These are phyloP conservation scores for Australoheros scitulus DNA, from an alignment of 2,113 vertebrate genomes.

Conservation along the genomic window DNA sequence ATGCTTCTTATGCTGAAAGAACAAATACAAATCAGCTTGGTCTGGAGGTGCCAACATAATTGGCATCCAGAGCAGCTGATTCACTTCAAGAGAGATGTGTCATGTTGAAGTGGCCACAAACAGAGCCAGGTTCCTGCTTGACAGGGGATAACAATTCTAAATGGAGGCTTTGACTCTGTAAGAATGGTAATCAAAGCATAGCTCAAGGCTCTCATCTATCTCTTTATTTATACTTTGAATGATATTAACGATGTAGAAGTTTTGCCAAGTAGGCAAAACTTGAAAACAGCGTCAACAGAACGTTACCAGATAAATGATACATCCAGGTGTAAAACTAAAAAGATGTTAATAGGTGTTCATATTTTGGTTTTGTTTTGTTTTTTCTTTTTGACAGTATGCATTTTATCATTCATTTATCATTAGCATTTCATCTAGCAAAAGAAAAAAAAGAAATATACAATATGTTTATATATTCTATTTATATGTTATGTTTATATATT, in stretches of 20 bases:
- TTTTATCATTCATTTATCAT: too few relatives aligned
- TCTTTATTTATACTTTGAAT: background rate
- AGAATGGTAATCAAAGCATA: background rate
- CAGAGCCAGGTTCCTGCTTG: slow-evolving; percentile 5
- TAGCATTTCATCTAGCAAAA: too few relatives aligned
- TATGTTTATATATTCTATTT: too few relatives aligned
- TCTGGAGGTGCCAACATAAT: slow-evolving; percentile 41
- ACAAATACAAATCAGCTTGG: slow-evolving; percentile 20
- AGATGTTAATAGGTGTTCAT: too few relatives aligned
- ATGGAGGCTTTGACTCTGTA: background rate
- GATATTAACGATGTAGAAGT: background rate
- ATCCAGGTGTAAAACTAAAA: too few relatives aligned
- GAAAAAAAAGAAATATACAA: too few relatives aligned
- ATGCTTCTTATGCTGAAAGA: background rate
- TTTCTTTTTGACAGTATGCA: too few relatives aligned
- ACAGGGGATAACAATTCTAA: slow-evolving; percentile 20
- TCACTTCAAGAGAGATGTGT: slow-evolving; percentile 17
- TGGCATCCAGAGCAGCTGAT: slow-evolving; percentile 47
- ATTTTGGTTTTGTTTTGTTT: too few relatives aligned
- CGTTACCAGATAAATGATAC: too few relatives aligned
- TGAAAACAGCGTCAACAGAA: background rate
- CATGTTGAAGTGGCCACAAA: slow-evolving; percentile 6
- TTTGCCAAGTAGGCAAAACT: background rate
- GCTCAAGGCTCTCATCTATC: background rate
- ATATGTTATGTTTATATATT: too few relatives aligned